phyloP scores from a whole-genome alignment of 2,113 vertebrate genomes.

The Petaurus breviceps region DNA sequence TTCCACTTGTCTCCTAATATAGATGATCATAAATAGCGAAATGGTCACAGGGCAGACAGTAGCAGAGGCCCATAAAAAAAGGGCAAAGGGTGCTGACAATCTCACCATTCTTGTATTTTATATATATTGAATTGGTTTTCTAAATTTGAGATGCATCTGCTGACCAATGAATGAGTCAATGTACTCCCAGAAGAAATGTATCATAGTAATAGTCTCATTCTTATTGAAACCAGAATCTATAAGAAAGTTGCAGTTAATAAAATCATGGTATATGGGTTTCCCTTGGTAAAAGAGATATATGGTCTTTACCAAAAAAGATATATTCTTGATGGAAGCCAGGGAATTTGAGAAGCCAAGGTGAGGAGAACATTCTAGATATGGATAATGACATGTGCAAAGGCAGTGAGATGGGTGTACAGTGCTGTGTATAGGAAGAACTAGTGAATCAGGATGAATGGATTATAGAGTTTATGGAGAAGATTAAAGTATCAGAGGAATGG shows the following conservation, averaged over 20 bases:
- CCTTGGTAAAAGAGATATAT: not conserved
- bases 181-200: not conserved
- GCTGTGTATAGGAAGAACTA: not conserved
- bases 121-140: not conserved
- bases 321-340: not conserved
- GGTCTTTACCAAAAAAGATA: too few relatives aligned
- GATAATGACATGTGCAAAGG: not conserved
- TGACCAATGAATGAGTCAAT: not conserved
- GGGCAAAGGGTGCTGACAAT: too few relatives aligned
- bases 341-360: not conserved
- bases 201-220: not conserved
- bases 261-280: not conserved
- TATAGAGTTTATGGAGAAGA: not conserved
- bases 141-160: not conserved
- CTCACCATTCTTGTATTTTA: too few relatives aligned
- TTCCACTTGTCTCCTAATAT: too few relatives aligned
- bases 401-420: not conserved
- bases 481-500: not conserved
- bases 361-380: not conserved
- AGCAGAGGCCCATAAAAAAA: too few relatives aligned
- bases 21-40: too few relatives aligned
- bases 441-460: not conserved
- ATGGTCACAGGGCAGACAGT: too few relatives aligned
- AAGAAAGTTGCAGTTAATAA: not conserved
- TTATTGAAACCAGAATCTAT: not conserved